Evolutionary conservation across 2,113 vertebrate genomes (phyloP).

Genomic region (Nettapus auritus): DNA sequence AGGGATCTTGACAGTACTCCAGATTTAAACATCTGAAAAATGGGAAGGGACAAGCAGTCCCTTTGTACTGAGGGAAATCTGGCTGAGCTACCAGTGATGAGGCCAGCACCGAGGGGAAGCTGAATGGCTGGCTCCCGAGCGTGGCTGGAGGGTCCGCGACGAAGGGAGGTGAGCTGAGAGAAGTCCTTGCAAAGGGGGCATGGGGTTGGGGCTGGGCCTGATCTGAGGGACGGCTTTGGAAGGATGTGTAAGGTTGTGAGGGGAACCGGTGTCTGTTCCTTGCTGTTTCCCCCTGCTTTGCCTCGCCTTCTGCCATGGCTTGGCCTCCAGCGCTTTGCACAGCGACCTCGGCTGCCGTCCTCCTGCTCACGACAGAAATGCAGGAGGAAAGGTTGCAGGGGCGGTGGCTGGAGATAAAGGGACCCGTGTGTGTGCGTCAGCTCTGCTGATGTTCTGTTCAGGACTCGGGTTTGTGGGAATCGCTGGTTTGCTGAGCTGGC

Average conservation of each 20-base stretch:
- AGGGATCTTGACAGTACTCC: slow-evolving; percentile 27
- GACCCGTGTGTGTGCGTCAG: neutral
- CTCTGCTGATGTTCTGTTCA: neutral
- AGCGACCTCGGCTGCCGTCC: neutral
- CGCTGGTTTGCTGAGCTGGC: neutral
- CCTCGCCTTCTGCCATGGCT: neutral
- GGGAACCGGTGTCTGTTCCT: neutral
- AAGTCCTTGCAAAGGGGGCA: neutral
- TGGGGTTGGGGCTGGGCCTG: neutral
- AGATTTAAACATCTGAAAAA: slow-evolving; percentile 42
- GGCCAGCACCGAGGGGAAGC: neutral
- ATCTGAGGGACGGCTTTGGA: neutral
- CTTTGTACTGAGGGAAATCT: slow-evolving; percentile 20
- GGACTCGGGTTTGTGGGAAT: neutral
- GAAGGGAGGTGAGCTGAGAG: neutral
- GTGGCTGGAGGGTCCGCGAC: fast-evolving
- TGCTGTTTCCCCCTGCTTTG: neutral
- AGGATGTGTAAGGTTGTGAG: neutral
- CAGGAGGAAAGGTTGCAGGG: neutral
- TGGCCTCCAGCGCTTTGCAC: neutral
- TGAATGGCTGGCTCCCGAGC: neutral
- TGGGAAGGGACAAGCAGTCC: neutral
- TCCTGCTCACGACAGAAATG: fast-evolving
- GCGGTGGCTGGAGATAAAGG: neutral
- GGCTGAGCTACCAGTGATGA: neutral